Base-by-base conservation (phyloP, 2,888 invertebrate species). In the Acanthoscelides obtectus region DNA sequence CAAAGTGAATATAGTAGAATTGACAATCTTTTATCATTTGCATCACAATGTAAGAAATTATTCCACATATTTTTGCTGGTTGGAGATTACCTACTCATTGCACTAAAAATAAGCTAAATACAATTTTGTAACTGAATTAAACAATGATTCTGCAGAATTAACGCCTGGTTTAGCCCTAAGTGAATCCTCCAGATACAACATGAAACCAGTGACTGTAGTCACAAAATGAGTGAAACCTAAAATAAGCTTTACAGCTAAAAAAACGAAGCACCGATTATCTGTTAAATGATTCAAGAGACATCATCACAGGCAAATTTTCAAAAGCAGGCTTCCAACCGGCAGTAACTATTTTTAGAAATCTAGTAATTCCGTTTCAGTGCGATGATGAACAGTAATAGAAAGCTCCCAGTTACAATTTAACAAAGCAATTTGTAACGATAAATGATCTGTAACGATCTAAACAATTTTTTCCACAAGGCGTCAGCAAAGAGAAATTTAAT, bases 281-380 rank as follows among this genome's bases (percentile, higher is more conserved):
- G 12, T 17, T 45, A 45, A 45, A 12, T 45, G 45, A 45, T 45
- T 45, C 12, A 45, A 45, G 5, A 25, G 25, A 25, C 25, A 25
- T 6, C 6, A 6, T 25, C 25, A 25, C 6, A 17, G 45, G 17
- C 12, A 12, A 12, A 12, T 45, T 45, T 72, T 71, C 72, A 76
- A 67, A n/a, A 45, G 45, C 1, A 17, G 17, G 17, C 5, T 17
- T 45, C 12, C 45, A 12, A 45, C 45, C 45, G 3, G 45, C 3
- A 12, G 17, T 17, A 12, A 45, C 45, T 45, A 45, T 45, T 45
- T 45, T 45, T 45, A 45, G 45, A 45, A 45, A 45, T 45, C 17
- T 45, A 45, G 17, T 45, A 45, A 45, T 45, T 17, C 45, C 45
- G 17, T 45, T 45, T 12, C 45, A 45, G 45, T 45, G 45, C 45